Percentiles rank a stretch among this genome's conserved stretches.
Evolutionary conservation across 1,140 invertebrate species (phyloP).

Genomic region (Neodiprion pinetum): DNA sequence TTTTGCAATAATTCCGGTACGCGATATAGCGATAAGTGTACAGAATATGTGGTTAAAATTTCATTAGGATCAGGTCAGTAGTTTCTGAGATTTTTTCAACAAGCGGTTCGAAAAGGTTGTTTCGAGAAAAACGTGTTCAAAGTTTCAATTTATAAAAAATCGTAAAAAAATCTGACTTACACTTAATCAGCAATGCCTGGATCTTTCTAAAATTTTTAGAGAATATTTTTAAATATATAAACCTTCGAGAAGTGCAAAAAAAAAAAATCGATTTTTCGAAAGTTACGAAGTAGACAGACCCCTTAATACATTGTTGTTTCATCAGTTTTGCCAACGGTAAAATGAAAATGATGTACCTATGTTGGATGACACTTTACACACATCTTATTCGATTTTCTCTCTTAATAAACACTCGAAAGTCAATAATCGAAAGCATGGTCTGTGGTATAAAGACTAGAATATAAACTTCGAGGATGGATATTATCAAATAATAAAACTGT

Average conservation of each 20-base stretch:
- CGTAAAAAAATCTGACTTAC: conserved; percentile 14
- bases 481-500: no score
- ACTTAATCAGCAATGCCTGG: conserved; percentile 17
- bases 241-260: background rate
- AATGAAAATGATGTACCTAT: no score
- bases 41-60: conserved; percentile 19
- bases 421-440: no score
- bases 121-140: no score
- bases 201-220: conserved; percentile 5
- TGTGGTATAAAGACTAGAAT: no score
- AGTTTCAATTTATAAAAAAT: conserved; percentile 12
- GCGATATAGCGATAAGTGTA: conserved; percentile 17
- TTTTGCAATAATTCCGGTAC: conserved; percentile 13
- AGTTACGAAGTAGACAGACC: conserved; percentile 13
- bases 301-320: background rate
- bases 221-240: background rate
- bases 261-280: background rate
- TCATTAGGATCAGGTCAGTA: conserved; percentile 11
- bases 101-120: background rate
- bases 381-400: no score
- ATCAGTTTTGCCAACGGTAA: no score
- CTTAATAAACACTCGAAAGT: no score
- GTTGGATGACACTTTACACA: no score
- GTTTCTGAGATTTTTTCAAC: background rate
- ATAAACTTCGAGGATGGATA: no score